Conservation (phyloP, 2,888 invertebrate species). For the Acanthacorydalis orientalis region DNA sequence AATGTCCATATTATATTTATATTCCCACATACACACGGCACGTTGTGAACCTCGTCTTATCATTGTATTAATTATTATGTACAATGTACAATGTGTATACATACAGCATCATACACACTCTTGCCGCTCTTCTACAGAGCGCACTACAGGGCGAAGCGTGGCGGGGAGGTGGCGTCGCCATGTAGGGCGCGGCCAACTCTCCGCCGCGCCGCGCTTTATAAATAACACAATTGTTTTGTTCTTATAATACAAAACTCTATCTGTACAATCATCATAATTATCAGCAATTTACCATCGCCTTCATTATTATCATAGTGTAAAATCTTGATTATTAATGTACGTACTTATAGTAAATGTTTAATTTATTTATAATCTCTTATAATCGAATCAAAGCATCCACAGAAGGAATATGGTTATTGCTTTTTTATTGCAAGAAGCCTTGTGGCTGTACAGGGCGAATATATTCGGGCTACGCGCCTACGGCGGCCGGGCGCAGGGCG, state of each 20-base stretch:
- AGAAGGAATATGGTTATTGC: constrained; percentile 36
- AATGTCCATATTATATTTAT: constrained; percentile 76
- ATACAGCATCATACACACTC: constrained; percentile 48
- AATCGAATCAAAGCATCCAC: constrained; percentile 33
- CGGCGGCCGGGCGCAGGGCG: background rate
- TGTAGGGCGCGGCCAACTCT: constrained; percentile 32
- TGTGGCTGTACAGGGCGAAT: constrained; percentile 9
- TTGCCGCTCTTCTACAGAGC: constrained; percentile 36
- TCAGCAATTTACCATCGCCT: constrained; percentile 24
- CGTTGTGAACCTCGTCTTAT: constrained; percentile 81
- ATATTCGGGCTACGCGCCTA: constrained; percentile 9
- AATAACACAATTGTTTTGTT: constrained; percentile 22
- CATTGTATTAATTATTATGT: constrained; percentile 56
- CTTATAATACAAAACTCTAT: constrained; percentile 27
- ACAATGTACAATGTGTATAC: constrained; percentile 55
- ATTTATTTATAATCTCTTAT: constrained; percentile 24
- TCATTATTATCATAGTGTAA: constrained; percentile 30
- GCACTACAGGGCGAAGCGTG: background rate
- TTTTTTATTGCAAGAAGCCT: constrained; percentile 35
- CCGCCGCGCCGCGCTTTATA: constrained; percentile 36
- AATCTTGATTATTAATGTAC: constrained; percentile 30
- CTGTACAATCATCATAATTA: constrained; percentile 29
- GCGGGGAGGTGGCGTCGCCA: background rate
- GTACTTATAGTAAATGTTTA: constrained; percentile 19
- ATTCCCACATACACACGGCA: constrained; percentile 80